Evolutionary conservation across 1,140 invertebrate species (phyloP).

Genomic region (Drosophila bocqueti): DNA sequence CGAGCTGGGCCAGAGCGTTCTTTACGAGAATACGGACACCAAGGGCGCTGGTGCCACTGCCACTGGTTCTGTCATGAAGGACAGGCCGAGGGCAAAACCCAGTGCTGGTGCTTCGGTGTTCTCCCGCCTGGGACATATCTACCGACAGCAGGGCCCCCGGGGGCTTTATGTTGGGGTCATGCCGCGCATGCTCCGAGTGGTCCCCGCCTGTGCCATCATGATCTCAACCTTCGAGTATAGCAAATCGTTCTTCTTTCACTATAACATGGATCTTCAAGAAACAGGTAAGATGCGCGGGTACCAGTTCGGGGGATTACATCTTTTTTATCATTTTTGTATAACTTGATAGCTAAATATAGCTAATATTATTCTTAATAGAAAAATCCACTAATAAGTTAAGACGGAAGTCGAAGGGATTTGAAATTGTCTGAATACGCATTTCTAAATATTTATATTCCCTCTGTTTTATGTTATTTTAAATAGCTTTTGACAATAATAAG

Average conservation of each 20-base stretch:
- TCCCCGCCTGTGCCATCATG: slow-evolving; percentile 99
- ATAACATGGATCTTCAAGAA: slow-evolving; percentile 82
- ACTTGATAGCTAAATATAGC: background rate
- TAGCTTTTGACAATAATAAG: too few relatives aligned
- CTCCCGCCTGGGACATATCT: slow-evolving; percentile 88
- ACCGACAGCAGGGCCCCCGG: slow-evolving; percentile 88
- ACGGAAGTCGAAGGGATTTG: too few relatives aligned
- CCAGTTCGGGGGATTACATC: background rate
- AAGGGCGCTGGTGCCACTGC: slow-evolving; percentile 85
- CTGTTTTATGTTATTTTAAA: too few relatives aligned
- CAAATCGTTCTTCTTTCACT: slow-evolving; percentile 93
- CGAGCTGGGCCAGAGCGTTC: slow-evolving; percentile 95
- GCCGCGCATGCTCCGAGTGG: slow-evolving; percentile 96
- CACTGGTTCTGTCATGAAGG: background rate
- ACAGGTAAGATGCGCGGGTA: slow-evolving; percentile 7
- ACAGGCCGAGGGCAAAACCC: background rate
- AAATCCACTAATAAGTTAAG: too few relatives aligned
- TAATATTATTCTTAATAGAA: too few relatives aligned
- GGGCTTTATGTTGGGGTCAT: slow-evolving; percentile 93
- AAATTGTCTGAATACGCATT: too few relatives aligned
- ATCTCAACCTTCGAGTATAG: slow-evolving; percentile 97
- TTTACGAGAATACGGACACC: slow-evolving; percentile 86
- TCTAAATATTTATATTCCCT: too few relatives aligned
- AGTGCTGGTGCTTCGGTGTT: slow-evolving; percentile 78
- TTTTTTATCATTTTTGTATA: background rate